Conservation (phyloP, 1,140 invertebrate species). For the Lucilia cuprina region DNA sequence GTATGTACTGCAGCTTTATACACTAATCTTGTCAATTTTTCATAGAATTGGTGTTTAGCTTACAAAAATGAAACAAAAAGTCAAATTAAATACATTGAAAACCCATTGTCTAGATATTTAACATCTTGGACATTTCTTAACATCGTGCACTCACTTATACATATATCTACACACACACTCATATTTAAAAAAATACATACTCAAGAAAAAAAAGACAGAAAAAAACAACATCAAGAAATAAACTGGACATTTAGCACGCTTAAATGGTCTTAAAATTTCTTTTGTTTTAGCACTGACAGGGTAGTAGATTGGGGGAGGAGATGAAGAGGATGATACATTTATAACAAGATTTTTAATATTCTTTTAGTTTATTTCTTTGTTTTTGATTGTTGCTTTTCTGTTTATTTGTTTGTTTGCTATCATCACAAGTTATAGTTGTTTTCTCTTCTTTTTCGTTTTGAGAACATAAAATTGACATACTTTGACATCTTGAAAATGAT, state of each 20-base stretch:
- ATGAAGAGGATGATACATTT: neutral
- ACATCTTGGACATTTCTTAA: constrained; percentile 8
- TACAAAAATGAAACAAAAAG: neutral
- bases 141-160: neutral
- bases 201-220: neutral
- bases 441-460: neutral
- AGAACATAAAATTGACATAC: neutral
- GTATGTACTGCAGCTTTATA: no score
- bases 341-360: neutral
- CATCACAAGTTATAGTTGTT: neutral
- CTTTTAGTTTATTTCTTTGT: neutral
- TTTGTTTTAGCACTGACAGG: neutral
- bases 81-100: constrained; percentile 8
- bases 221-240: neutral
- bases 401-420: neutral
- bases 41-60: no score
- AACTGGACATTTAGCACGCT: neutral
- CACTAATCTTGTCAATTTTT: no score
- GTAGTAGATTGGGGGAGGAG: neutral
- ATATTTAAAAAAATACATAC: no score
- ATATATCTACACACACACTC: neutral
- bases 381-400: neutral
- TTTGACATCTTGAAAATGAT: constrained; percentile 13
- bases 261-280: neutral
- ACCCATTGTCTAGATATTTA: constrained; percentile 6